Evolutionary conservation across 2,797 vertebrate species (phyloP).

Genomic region (Pangasius sanitwongsei): DNA sequence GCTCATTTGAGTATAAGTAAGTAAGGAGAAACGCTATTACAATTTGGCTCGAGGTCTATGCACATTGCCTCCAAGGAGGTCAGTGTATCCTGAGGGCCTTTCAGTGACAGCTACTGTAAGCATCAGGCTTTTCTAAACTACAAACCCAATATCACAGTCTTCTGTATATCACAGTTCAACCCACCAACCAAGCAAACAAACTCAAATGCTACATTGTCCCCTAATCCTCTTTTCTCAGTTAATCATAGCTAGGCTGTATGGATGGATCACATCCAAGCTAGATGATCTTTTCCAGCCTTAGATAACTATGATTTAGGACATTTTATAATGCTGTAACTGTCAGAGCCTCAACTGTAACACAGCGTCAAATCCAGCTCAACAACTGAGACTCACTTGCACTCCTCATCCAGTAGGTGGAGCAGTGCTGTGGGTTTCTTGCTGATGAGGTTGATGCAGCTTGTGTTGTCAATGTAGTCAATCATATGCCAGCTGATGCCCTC

Average conservation of each 20-base stretch:
- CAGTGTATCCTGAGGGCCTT: not conserved
- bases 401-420: constrained; percentile 96
- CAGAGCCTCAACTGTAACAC: not conserved
- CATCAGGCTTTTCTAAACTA: not conserved
- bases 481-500: constrained; percentile 97
- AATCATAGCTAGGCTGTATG: not conserved
- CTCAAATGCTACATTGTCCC: not conserved
- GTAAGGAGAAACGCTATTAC: not conserved
- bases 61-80: not conserved
- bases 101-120: not conserved
- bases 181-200: not conserved
- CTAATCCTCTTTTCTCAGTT: not conserved
- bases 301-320: not conserved
- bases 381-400: constrained; percentile 91
- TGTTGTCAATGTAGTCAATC: constrained; percentile 98
- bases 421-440: constrained; percentile 97
- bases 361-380: not conserved
- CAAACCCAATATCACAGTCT: not conserved
- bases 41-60: not conserved
- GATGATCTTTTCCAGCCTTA: not conserved
- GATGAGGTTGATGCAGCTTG: constrained; percentile 94
- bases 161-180: not conserved
- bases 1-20: not conserved
- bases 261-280: not conserved
- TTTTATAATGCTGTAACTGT: not conserved